Percentiles rank a stretch among this genome's conserved stretches.
Evolutionary conservation across 1,140 invertebrate genomes (phyloP).

Genomic region (Aphis craccivora): DNA sequence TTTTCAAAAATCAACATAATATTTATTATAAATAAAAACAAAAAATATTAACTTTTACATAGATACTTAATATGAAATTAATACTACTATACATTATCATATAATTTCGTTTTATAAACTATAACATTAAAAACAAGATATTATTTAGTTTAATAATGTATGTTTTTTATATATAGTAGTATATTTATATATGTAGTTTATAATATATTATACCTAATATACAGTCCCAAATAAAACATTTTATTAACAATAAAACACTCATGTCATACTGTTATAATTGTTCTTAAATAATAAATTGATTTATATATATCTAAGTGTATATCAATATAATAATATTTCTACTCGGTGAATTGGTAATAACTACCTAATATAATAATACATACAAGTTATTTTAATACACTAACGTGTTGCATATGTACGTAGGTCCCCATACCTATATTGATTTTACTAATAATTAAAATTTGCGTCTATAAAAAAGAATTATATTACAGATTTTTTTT

Average conservation of each 20-base stretch:
- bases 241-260: neutral
- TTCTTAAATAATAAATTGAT: neutral
- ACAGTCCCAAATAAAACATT: neutral
- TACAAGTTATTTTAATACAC: neutral
- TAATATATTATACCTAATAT: neutral
- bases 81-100: neutral
- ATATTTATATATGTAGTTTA: too few relatives aligned
- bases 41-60: neutral
- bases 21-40: neutral
- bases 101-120: neutral
- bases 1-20: neutral
- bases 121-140: neutral
- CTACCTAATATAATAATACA: neutral
- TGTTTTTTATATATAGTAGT: neutral
- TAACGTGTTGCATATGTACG: neutral
- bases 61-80: neutral
- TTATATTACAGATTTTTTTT: neutral
- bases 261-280: neutral
- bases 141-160: neutral
- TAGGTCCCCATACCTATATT: neutral
- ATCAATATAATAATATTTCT: neutral
- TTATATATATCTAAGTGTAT: neutral
- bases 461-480: neutral
- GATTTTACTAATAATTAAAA: neutral
- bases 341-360: neutral